phyloP scores from a whole-genome alignment of 2,113 vertebrate genomes.

The Trochalopteron elliotii region DNA sequence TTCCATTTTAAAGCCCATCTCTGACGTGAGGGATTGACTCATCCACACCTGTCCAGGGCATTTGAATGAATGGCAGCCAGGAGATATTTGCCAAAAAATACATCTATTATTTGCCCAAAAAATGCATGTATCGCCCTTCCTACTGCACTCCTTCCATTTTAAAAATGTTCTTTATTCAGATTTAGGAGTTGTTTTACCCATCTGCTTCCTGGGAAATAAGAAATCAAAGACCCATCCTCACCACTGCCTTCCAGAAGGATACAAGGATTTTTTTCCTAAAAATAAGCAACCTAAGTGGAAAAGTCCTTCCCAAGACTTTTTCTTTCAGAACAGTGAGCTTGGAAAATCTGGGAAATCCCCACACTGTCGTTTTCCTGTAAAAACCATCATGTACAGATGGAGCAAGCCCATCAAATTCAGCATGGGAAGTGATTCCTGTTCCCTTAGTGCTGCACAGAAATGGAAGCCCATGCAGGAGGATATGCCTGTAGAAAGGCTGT shows the following conservation, averaged over 20 bases:
- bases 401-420: neutral
- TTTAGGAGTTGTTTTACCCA: neutral
- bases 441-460: neutral
- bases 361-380: neutral
- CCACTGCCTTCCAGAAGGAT: neutral
- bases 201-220: neutral
- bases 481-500: fast-evolving
- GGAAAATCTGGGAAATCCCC: neutral
- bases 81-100: neutral
- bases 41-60: neutral
- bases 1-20: neutral
- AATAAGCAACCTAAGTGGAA: neutral
- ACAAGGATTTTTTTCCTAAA: neutral
- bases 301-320: neutral
- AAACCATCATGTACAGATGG: neutral
- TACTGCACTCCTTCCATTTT: neutral
- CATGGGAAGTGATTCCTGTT: fast-evolving
- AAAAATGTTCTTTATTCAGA: neutral
- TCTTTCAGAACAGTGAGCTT: neutral
- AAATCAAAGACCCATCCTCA: neutral
- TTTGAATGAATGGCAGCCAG: neutral
- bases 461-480: neutral
- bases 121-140: fast-evolving
- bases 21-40: neutral
- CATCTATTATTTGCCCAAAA: fast-evolving